phyloP scores from a whole-genome alignment of 2,113 vertebrate species.

The Heliornis fulica region DNA sequence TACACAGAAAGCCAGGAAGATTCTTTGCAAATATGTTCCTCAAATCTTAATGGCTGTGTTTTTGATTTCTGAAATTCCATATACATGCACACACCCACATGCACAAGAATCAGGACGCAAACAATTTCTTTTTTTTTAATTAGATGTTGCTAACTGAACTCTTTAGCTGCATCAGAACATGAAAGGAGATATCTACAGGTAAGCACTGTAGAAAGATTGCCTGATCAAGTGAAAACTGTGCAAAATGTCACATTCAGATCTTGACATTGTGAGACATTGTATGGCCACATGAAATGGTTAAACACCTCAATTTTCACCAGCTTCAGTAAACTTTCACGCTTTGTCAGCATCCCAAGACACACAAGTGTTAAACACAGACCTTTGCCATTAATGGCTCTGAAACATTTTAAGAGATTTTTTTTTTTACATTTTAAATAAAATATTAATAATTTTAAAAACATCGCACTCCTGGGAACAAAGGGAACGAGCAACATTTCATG shows the following conservation, averaged over 20 bases:
- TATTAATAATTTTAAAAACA: not conserved
- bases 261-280: not conserved
- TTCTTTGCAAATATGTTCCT: not conserved
- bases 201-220: not conserved
- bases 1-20: not conserved
- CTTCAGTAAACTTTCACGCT: not conserved
- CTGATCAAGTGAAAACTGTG: not conserved
- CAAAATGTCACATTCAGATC: not conserved
- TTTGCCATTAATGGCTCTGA: not conserved
- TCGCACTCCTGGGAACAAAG: not conserved
- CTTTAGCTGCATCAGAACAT: not conserved
- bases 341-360: not conserved
- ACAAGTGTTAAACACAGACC: not conserved
- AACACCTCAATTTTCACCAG: not conserved
- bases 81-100: fast-evolving
- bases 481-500: not conserved
- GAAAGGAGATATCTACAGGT: not conserved
- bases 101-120: not conserved
- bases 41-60: not conserved
- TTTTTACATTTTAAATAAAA: not conserved
- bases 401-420: not conserved
- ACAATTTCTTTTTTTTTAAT: not conserved
- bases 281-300: not conserved
- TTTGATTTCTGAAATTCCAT: not conserved
- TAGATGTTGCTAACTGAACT: not conserved